Evolutionary conservation across 2,888 invertebrate species (phyloP), one percentile per base, ranked within the genome.

Genomic region (Callosobruchus maculatus): DNA sequence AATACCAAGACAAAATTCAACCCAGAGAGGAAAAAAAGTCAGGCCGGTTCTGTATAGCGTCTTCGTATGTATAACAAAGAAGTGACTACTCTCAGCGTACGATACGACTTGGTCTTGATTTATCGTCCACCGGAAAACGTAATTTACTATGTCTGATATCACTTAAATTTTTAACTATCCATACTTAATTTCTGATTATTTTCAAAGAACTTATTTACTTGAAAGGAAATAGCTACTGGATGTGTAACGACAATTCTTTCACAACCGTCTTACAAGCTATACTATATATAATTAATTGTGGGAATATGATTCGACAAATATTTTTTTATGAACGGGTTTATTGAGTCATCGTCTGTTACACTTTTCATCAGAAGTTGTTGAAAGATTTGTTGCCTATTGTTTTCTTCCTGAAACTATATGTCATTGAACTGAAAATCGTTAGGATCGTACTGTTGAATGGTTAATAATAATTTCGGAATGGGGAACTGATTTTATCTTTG

Each of bases 101-200:
- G 5, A 7, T 49, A 18, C 20, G 68, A 68, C 7, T 68, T 68
- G 68, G 68, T 21, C 49, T 49, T 49, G 49, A 49, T 49, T 49
- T 68, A 22, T 68, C 68, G 18, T 74, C 74, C 74, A 76, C 76
- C 76, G 76, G 76, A 76, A 75, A 76, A 75, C 74, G 70, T 76
- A 72, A 76, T 76, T 76, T 76, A 76, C 66, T 70, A 74, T 70
- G 74, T 76, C 75, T 75, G 68, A 73, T 75, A 76, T 74, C 68
- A 68, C 70, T 74, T 75, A 21, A 72, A 76, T 74, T 74, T 74
- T 49, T 74, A 72, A 74, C 71, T 74, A 71, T 72, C 74, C 74
- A 72, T 70, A 72, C 74, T 72, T 68, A 74, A 74, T 74, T 74
- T 74, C 72, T 49, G 49, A 49, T 49, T 70, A 70, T 71, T 71